Base-by-base conservation (phyloP, 2,888 invertebrate genomes). In the Trissolcus brochymenae region DNA sequence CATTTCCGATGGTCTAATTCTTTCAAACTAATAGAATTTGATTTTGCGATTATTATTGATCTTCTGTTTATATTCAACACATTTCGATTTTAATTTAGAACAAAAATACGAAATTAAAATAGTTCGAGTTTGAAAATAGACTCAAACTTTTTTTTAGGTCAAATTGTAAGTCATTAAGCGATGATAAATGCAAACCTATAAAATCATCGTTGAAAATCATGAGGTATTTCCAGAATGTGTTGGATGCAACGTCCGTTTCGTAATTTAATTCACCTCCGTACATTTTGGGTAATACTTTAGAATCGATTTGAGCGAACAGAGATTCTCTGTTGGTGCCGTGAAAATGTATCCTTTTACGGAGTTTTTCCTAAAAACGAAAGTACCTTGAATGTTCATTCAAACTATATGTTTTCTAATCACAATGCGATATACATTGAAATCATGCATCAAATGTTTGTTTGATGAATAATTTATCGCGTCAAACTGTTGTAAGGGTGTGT, bases 331-430 rank as follows among this genome's bases (percentile, higher is more conserved):
- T 92, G 13, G 91, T 91, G 1, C 95, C 95, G 84, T 96, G 95
- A 89, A 96, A 94, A 83, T 91, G 91, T 67, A 96, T 92, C 85
- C 96, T 92, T 74, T 93, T 94, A 59, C 94, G 92, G 17, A 96
- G 90, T 90, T 96, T 97, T 85, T 96, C 95, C 79, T 94, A 91
- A 6, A 2, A 35, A 35, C 35, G 35, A 35, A 35, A 35, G 7
- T 35, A 9, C 6, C 35, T 7, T 9, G 6, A 35, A 11, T 35
- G 9, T 35, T 35, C 11, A 35, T 35, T 35, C 4, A 25, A 9
- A 35, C 11, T 11, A 1, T 9, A 35, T 7, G 9, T 35, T 35
- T 11, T 35, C 35, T 35, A 35, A 35, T 35, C 9, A 11, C 6
- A 35, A 1, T 6, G 2, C 35, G 11, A 35, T 35, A 11, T 35